Percentiles rank a stretch among this genome's conserved stretches.
phyloP scores from a whole-genome alignment of 2,113 vertebrate species.

The Triplophysa siluroides region DNA sequence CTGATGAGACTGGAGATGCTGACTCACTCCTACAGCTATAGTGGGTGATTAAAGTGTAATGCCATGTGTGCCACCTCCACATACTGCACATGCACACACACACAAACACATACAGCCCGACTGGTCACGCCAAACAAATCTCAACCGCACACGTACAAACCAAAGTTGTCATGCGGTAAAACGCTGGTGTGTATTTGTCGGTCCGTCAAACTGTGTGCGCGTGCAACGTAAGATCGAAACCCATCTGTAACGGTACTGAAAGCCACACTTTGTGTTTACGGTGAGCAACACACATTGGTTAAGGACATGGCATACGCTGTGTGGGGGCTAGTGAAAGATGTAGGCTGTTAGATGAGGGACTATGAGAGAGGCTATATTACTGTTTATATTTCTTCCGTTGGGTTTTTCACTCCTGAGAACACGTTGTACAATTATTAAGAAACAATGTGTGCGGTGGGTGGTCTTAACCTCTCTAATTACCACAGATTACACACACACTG shows the following conservation, averaged over 20 bases:
- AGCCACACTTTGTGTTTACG: slow-evolving; percentile 36
- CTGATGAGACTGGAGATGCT: slow-evolving; percentile 56
- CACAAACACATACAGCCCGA: slow-evolving; percentile 33
- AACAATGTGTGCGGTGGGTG: slow-evolving; percentile 15
- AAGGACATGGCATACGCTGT: slow-evolving; percentile 47
- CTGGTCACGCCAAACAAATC: slow-evolving; percentile 31
- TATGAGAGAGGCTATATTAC: slow-evolving; percentile 41
- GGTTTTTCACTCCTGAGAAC: slow-evolving; percentile 5
- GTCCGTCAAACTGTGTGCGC: not conserved
- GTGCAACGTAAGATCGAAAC: not conserved
- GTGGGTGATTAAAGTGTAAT: slow-evolving; percentile 61
- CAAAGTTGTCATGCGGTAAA: not conserved
- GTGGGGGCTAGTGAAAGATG: slow-evolving; percentile 54
- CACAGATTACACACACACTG: slow-evolving; percentile 27
- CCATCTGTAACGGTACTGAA: slow-evolving; percentile 21
- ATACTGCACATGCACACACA: slow-evolving; percentile 50
- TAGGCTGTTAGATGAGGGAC: slow-evolving; percentile 32
- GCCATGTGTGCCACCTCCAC: slow-evolving; percentile 62
- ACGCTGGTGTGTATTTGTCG: not conserved
- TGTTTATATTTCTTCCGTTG: not conserved
- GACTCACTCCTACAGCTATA: slow-evolving; percentile 60
- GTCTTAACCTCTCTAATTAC: slow-evolving; percentile 20
- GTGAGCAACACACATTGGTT: slow-evolving; percentile 38
- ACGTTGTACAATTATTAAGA: not conserved
- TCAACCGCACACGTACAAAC: slow-evolving; percentile 29